phyloP scores from a whole-genome alignment of 1,140 invertebrate genomes.

The Limonius californicus region DNA sequence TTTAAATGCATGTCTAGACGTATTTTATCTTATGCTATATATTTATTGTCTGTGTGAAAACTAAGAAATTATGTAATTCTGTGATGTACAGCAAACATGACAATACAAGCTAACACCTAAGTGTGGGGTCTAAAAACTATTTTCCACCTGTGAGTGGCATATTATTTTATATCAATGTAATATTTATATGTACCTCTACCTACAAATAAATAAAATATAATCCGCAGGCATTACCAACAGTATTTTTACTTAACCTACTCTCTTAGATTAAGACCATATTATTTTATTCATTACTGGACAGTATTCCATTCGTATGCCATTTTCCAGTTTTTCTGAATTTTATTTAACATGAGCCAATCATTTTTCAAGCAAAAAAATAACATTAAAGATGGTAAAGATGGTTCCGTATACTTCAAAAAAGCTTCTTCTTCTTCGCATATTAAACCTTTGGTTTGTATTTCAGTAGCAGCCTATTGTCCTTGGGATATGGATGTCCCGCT shows the following conservation, averaged over 20 bases:
- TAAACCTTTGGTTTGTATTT: no score
- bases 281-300: background rate
- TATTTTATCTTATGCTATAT: background rate
- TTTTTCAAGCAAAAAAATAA: no score
- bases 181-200: conserved; percentile 13
- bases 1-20: conserved; percentile 3
- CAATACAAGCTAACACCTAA: background rate
- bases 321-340: no score
- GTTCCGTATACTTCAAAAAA: background rate
- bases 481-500: no score
- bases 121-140: conserved; percentile 7
- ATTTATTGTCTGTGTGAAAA: background rate
- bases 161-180: conserved; percentile 10
- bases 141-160: conserved; percentile 3
- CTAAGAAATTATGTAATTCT: background rate
- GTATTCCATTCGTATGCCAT: no score
- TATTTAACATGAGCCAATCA: no score
- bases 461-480: no score
- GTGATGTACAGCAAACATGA: conserved; percentile 11
- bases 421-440: no score
- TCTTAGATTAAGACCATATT: background rate
- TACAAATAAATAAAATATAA: conserved; percentile 5
- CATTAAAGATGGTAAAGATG: no score
- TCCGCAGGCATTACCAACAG: background rate
- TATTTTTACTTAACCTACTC: background rate